Percentiles rank a stretch among this genome's conserved stretches.
These are phyloP conservation scores for Labrus mixtus DNA, from an alignment of 2,113 vertebrate genomes.

Conservation along the genomic window DNA sequence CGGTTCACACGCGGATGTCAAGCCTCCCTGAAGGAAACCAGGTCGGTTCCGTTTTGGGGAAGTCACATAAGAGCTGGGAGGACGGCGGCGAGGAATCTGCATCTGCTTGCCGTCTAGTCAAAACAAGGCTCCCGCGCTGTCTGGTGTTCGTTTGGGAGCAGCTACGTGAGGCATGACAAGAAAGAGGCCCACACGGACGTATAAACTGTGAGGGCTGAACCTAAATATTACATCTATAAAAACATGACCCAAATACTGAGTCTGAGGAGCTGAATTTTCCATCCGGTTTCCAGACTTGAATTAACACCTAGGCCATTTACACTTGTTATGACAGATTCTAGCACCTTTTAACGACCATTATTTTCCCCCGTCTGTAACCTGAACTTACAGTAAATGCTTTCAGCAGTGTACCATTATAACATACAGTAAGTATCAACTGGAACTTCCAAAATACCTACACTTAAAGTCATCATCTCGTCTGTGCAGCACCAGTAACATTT, in stretches of 20 bases:
- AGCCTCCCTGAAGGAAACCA: slow-evolving; percentile 68
- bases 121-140: slow-evolving; percentile 72
- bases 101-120: slow-evolving; percentile 73
- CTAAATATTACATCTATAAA: slow-evolving; percentile 80
- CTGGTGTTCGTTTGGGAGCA: slow-evolving; percentile 55
- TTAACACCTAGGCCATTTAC: slow-evolving; percentile 42
- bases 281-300: slow-evolving; percentile 61
- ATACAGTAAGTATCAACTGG: slow-evolving; percentile 25
- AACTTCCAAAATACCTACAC: not conserved
- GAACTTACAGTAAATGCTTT: slow-evolving; percentile 43
- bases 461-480: slow-evolving; percentile 20
- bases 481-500: not conserved
- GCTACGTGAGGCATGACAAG: slow-evolving; percentile 59
- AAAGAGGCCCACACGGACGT: slow-evolving; percentile 60
- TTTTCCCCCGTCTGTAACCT: slow-evolving; percentile 51
- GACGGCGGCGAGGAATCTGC: slow-evolving; percentile 50
- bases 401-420: slow-evolving; percentile 30
- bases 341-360: slow-evolving; percentile 50
- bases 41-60: slow-evolving; percentile 69
- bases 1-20: slow-evolving; percentile 74
- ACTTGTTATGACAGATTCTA: slow-evolving; percentile 62
- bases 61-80: slow-evolving; percentile 57
- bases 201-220: slow-evolving; percentile 62
- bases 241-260: slow-evolving; percentile 77
- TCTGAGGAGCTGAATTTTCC: slow-evolving; percentile 65